Conservation (phyloP, 2,113 vertebrate genomes). For the Phyllostomus discolor region DNA sequence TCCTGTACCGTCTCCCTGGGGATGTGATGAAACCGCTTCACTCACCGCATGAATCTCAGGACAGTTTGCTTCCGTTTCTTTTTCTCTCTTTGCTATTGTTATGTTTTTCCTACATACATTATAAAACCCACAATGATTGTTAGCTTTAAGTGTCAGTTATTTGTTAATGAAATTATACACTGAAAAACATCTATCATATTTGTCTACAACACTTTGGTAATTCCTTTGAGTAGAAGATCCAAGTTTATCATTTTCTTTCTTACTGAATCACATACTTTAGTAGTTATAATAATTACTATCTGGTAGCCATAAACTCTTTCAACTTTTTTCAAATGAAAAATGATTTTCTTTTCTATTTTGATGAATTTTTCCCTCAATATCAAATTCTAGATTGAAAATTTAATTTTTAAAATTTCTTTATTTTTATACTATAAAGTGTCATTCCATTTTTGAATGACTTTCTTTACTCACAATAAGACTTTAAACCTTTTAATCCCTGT, state of each 20-base stretch:
- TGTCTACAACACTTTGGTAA: not conserved
- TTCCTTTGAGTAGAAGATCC: not conserved
- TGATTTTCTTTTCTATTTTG: not conserved
- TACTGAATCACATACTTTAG: not conserved
- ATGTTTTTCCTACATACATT: not conserved
- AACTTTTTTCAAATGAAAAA: not conserved
- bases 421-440: not conserved
- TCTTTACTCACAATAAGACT: not conserved
- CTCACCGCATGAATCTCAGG: not conserved
- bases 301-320: not conserved
- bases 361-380: not conserved
- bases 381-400: not conserved
- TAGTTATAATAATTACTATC: not conserved
- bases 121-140: not conserved
- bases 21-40: not conserved
- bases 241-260: not conserved
- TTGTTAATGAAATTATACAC: not conserved
- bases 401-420: not conserved
- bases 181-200: not conserved
- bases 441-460: not conserved
- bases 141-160: not conserved
- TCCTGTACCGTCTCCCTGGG: not conserved
- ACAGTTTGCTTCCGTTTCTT: not conserved
- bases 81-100: not conserved
- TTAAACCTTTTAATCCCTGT: not conserved